Evolutionary conservation across 2,888 invertebrate genomes (phyloP), one percentile per base, ranked within the genome.

Genomic region (Dastarcus helophoroides): DNA sequence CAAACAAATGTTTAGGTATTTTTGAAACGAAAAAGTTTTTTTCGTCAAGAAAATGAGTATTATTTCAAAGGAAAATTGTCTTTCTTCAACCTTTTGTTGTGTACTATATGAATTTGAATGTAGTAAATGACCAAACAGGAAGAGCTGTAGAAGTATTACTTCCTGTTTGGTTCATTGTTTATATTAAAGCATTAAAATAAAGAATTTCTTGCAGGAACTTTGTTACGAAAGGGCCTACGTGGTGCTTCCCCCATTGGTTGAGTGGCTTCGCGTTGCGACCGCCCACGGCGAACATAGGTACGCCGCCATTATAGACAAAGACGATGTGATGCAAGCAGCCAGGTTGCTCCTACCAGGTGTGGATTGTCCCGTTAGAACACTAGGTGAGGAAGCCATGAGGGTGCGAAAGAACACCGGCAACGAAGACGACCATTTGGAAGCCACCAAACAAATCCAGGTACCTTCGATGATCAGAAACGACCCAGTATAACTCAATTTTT

Each of bases 261-360:
- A 90, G 63, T 91, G 90, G 90, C 64, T 88, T 41, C 68, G 90
- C 8, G 86, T 84, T 1, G 76, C 80, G 3, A 73, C 79, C 0
- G 84, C 89, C 2, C 86, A 88, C 60, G 79, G 85, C 0, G 79
- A 81, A 40, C 76, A 88, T 52, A 71, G 86, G 4, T 77, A 79
- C 37, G 79, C 85, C 2, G 69, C 76, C 13, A 72, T 78, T 37
- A 73, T 84, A 28, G 89, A 60, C 39, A 56, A 79, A 27, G 88
- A 89, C 53, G 90, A 90, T 56, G 76, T 90, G 14, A 72, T 82
- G 71, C 90, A 90, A 63, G 85, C 90, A 0, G 89, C 90, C 0
- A 60, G 89, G 4, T 60, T 91, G 25, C 65, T 91, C 22, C 63
- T 91, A 31, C 90, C 90, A 2, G 86, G 88, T 11, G 85, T 89